phyloP scores from a whole-genome alignment of 2,888 invertebrate genomes.

The Acrobeloides nanus region DNA sequence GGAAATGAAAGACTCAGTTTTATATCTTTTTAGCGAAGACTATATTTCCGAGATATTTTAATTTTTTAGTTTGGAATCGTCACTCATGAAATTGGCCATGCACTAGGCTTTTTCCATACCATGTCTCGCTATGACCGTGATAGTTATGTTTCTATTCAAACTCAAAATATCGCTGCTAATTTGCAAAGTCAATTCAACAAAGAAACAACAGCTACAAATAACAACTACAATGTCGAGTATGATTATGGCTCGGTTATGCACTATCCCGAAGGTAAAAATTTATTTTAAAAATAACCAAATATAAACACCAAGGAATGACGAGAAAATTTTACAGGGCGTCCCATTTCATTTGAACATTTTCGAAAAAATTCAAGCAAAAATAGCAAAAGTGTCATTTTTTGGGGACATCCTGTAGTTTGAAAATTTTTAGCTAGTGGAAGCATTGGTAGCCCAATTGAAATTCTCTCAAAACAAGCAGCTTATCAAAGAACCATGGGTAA shows the following conservation, averaged over 20 bases:
- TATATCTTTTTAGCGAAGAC: no score
- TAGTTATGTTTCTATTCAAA: conserved; percentile 23
- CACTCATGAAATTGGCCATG: conserved; percentile 48
- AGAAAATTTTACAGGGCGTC: no score
- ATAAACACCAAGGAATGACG: no score
- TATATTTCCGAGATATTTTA: no score
- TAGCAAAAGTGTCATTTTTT: neutral
- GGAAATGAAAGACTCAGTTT: no score
- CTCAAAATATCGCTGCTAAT: conserved; percentile 22
- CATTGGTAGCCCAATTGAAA: conserved; percentile 12
- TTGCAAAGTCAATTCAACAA: conserved; percentile 41
- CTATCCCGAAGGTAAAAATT: no score
- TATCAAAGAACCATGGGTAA: conserved; percentile 30
- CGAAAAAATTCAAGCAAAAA: no score
- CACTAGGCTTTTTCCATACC: conserved; percentile 47
- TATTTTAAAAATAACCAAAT: no score
- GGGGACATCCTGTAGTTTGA: no score
- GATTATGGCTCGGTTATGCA: conserved; percentile 47
- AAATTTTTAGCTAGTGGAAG: no score
- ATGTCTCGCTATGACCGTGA: conserved; percentile 43
- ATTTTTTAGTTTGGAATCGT: conserved; percentile 48
- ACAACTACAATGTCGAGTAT: conserved; percentile 43
- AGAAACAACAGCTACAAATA: conserved; percentile 34
- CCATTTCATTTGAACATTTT: no score
- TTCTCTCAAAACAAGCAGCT: conserved; percentile 19